Percentiles rank a stretch among this genome's conserved stretches.
Evolutionary conservation across 92 coral and sea anemone species (phyloP).

Genomic region (Ricordea florida): DNA sequence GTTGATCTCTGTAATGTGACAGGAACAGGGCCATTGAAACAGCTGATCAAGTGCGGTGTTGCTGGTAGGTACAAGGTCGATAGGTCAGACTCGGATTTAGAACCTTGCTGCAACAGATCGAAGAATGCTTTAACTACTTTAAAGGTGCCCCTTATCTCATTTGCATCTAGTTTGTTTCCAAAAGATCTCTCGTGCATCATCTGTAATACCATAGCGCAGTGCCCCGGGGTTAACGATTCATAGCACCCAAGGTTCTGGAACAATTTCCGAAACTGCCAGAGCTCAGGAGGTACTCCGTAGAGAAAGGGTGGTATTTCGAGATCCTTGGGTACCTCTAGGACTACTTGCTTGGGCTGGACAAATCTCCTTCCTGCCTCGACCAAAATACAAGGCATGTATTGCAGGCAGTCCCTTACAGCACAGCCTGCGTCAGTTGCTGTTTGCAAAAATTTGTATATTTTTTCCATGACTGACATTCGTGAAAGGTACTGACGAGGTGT

Average conservation of each 20-base stretch:
- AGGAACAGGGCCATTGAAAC: not conserved
- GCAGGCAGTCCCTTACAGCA: not conserved
- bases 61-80: constrained; percentile 59
- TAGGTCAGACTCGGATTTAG: not conserved
- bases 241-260: constrained; percentile 64
- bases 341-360: constrained; percentile 53
- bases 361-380: constrained; percentile 61
- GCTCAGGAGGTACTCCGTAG: constrained; percentile 54
- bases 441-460: constrained; percentile 54
- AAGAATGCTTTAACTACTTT: constrained; percentile 61
- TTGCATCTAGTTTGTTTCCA: constrained; percentile 37
- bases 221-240: constrained; percentile 40
- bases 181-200: constrained; percentile 11
- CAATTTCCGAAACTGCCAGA: constrained; percentile 7
- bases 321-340: constrained; percentile 20
- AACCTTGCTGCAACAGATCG: not conserved
- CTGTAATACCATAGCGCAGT: constrained; percentile 62
- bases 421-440: not conserved
- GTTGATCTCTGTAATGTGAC: constrained; percentile 45
- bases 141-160: constrained; percentile 38
- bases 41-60: not conserved
- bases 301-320: constrained; percentile 65
- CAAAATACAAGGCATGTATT: constrained; percentile 32
- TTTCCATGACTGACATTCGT: constrained; percentile 39
- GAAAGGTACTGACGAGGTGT: not conserved